phyloP scores from a whole-genome alignment of 2,797 vertebrate species.

The Syngnathus acus region DNA sequence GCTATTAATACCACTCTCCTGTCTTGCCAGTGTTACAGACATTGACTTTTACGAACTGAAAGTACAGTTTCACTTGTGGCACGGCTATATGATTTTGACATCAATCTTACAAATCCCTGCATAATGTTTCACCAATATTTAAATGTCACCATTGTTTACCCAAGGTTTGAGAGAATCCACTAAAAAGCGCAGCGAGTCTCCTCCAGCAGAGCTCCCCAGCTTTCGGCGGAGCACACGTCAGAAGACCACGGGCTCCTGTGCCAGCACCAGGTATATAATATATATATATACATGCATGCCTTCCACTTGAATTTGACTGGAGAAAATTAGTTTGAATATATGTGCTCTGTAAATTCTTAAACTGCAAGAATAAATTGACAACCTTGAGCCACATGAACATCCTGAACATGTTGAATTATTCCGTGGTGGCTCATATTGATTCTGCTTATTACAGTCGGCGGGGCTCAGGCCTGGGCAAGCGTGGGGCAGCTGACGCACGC shows the following conservation, averaged over 20 bases:
- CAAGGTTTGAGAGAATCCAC: constrained; percentile 95
- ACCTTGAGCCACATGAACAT: not conserved
- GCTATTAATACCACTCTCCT: constrained; percentile 54
- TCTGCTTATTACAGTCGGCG: constrained; percentile 78
- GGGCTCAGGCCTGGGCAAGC: constrained; percentile 99
- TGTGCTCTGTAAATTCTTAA: not conserved
- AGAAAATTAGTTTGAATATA: not conserved
- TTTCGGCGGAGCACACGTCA: constrained; percentile 99
- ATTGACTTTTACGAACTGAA: constrained; percentile 21
- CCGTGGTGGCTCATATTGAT: constrained; percentile 10
- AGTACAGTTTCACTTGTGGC: constrained; percentile 1
- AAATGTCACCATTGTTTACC: constrained; percentile 4
- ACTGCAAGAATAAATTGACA: not conserved
- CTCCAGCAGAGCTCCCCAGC: constrained; percentile 99
- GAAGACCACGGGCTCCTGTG: constrained; percentile 99
- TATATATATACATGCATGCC: not conserved
- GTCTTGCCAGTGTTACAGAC: constrained; percentile 34
- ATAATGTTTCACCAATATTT: constrained; percentile 1
- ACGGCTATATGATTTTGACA: not conserved
- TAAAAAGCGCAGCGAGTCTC: constrained; percentile 99
- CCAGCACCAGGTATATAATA: constrained; percentile 86
- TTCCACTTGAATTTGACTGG: not conserved
- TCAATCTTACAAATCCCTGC: not conserved
- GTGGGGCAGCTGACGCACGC: constrained; percentile 98
- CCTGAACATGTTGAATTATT: not conserved